Evolutionary conservation across 1,140 invertebrate species (phyloP).

Genomic region (Caenorhabditis inopinata): DNA sequence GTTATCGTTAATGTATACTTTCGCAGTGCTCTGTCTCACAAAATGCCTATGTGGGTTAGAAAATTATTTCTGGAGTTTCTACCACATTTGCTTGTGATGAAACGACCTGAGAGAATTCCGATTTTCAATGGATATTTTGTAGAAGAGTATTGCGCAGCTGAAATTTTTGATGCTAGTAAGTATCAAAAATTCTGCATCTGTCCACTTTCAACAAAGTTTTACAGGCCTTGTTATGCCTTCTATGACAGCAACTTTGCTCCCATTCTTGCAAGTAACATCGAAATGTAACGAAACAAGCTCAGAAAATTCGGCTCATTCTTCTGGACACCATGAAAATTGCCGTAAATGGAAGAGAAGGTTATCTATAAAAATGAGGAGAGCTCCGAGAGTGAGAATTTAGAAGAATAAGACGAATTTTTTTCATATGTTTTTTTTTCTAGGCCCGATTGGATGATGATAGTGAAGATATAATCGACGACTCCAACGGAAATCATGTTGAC

Average conservation of each 20-base stretch:
- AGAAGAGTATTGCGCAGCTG: conserved; percentile 62
- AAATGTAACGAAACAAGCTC: neutral
- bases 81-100: conserved; percentile 69
- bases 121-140: conserved; percentile 73
- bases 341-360: conserved; percentile 47
- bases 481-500: neutral
- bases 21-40: conserved; percentile 80
- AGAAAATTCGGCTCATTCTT: neutral
- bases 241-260: conserved; percentile 63
- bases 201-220: neutral
- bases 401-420: neutral
- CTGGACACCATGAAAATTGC: conserved; percentile 52
- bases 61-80: conserved; percentile 87
- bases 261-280: conserved; percentile 52
- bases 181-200: no score
- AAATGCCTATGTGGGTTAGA: conserved; percentile 90
- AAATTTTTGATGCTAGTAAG: conserved; percentile 63
- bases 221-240: conserved; percentile 60
- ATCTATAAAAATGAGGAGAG: neutral
- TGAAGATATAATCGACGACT: conserved; percentile 3
- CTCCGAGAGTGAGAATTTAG: conserved; percentile 28
- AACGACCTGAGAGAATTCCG: conserved; percentile 62
- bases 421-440: neutral
- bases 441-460: neutral
- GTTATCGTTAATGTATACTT: conserved; percentile 99